Base-by-base conservation (phyloP, 2,888 invertebrate species). In the Chelonus formosanus region DNA sequence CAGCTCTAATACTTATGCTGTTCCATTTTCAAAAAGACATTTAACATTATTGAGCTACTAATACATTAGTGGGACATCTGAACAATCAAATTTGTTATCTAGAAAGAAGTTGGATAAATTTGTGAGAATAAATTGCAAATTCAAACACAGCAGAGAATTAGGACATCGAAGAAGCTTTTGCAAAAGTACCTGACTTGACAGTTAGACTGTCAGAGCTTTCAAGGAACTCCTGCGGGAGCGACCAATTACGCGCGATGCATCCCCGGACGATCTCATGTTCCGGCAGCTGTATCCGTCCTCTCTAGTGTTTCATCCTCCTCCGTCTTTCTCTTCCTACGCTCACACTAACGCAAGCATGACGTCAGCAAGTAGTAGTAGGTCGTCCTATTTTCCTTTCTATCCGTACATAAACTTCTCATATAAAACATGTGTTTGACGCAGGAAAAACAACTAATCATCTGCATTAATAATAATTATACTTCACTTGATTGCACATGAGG, bases 301-400 rank as follows among this genome's bases (percentile, higher is more conserved):
- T 47, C 32, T 32, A 34, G 8, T 35, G 43, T 47, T 43, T 40
- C 52, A 31, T 53, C 52, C 43, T 58, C 43, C 60, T 63, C 50
- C 31, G 43, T 62, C 61, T 56, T 67, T 56, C 40, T 8, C 66
- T 62, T 62, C 63, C 43, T 58, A 64, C 61, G 34, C 62, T 67
- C 64, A 70, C 67, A 65, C 67, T 34, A 59, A 62, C 63, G 7
- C 35, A 35, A 3, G 53, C 31, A 35, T 55, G 43, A 55, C 55
- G 55, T 65, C 65, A 59, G 63, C 62, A 64, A 63, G 63, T 67
- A 70, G 63, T 67, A 70, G 63, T 67, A 68, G 72, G 72, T 72
- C 70, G 70, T 73, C 40, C 40, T 40, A 40, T 40, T 40, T 40
- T 40, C 40, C 40, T 74, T 72, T 72, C 72, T 70, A 69, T 20